Percentiles rank a stretch among this genome's conserved stretches.
Evolutionary conservation across 2,113 vertebrate genomes (phyloP).

Genomic region (Clarias gariepinus): DNA sequence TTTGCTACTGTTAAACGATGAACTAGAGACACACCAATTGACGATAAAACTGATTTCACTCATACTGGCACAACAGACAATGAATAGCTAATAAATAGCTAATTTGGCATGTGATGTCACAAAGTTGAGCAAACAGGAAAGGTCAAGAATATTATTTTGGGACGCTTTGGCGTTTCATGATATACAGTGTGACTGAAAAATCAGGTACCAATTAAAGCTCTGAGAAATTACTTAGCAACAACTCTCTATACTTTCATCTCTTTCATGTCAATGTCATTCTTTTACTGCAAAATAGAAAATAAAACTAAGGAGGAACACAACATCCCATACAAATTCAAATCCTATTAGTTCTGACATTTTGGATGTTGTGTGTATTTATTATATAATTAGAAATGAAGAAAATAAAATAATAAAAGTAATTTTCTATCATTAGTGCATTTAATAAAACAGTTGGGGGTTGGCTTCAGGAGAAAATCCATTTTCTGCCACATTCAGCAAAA

Average conservation of each 20-base stretch:
- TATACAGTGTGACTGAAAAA: neutral
- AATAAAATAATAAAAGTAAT: no score
- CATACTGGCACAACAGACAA: no score
- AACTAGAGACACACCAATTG: no score
- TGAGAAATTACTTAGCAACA: neutral
- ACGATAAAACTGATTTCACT: no score
- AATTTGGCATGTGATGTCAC: no score
- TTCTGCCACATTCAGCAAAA: neutral
- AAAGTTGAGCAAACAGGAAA: no score
- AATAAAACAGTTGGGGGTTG: neutral
- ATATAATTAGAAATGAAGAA: neutral
- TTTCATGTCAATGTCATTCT: neutral
- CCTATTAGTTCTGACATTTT: neutral
- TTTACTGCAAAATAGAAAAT: no score
- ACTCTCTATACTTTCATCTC: neutral
- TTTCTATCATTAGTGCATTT: neutral
- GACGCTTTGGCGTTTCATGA: no score
- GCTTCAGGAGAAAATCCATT: neutral
- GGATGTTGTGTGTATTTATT: neutral
- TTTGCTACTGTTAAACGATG: no score
- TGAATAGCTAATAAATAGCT: no score
- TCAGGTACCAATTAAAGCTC: neutral
- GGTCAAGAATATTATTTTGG: no score
- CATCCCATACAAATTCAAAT: neutral
- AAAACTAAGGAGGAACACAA: neutral